Base-by-base conservation (phyloP, 1,140 invertebrate genomes). In the Drosophila paulistorum region DNA sequence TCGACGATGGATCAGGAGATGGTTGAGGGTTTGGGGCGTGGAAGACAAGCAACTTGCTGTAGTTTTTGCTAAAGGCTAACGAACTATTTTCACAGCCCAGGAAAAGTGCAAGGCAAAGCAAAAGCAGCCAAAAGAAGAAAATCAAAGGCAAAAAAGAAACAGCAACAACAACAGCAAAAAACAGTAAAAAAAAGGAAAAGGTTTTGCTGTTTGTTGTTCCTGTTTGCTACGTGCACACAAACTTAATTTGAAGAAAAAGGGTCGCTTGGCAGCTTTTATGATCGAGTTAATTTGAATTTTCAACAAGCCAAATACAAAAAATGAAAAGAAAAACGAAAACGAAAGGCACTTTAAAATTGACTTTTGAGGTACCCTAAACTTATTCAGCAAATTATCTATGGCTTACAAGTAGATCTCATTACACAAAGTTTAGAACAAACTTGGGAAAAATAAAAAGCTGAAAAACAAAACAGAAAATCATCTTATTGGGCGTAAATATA, bases 171-270 rank as follows among this genome's bases (percentile, higher is more conserved):
- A 51, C 11, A n/a, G n/a, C n/a, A 73, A 73, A 62, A 45, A 39
- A 26, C 74, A 63, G 42, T 72, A 23, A 82, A 82, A 73, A 81
- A 81, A 75, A 59, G 65, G 55, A 81, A 79, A 86, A 39, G 39
- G 30, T 23, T 30, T 62, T 67, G 58, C 42, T 70, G 55, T 67
- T 77, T 81, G 70, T 51, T 79, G 63, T 71, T 85, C 42, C 58
- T 86, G 79, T 89, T 87, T 87, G 84, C 79, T 83, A 87, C 83
- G 83, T 87, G 83, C 80, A 87, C 83, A 87, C 84, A 89, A 87
- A 83, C 83, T 89, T 87, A 87, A 87, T 87, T 87, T 89, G 70
- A 89, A 87, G 68, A 87, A 87, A 72, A 65, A 64, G 69, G 73
- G 69, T 71, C 79, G 71, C 79, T 87, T 74, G 76, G 79, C 67